These are phyloP conservation scores for Charadrius vociferus DNA, from an alignment of 2,113 vertebrate species.

Conservation along the genomic window DNA sequence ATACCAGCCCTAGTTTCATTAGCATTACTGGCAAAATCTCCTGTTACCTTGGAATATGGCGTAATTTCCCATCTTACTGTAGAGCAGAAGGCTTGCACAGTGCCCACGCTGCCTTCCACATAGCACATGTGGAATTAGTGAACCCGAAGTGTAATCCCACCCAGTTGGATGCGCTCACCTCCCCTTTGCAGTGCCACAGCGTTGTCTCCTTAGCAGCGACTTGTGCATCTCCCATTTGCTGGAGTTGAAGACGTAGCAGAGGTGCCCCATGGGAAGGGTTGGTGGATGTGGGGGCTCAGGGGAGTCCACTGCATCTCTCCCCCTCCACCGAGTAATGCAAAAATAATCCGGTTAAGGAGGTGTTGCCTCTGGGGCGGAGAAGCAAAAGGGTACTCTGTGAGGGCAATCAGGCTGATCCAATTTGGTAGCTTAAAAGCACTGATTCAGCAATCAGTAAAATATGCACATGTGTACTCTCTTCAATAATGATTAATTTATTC, in stretches of 20 bases:
- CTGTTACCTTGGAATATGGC: background rate
- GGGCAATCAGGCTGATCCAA: background rate
- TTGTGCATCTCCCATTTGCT: background rate
- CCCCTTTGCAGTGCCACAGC: background rate
- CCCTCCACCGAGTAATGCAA: background rate
- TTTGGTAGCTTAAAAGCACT: background rate
- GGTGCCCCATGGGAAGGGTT: background rate
- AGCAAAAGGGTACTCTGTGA: background rate
- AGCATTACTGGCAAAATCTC: background rate
- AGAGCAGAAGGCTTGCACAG: background rate
- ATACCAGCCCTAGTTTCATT: background rate
- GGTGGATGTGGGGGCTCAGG: rapidly evolving
- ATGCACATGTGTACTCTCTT: background rate
- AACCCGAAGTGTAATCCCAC: background rate
- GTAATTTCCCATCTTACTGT: background rate
- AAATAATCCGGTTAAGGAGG: background rate
- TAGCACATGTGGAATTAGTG: rapidly evolving
- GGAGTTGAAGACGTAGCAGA: background rate
- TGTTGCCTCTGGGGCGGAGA: background rate
- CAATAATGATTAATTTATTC: background rate
- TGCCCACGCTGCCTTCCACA: rapidly evolving
- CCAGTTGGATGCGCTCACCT: rapidly evolving
- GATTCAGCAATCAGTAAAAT: background rate
- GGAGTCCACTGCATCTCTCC: background rate
- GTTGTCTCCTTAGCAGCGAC: background rate